phyloP scores from a whole-genome alignment of 53 echinoderm and acorn worm genomes.

The Temnopleurus reevesii region DNA sequence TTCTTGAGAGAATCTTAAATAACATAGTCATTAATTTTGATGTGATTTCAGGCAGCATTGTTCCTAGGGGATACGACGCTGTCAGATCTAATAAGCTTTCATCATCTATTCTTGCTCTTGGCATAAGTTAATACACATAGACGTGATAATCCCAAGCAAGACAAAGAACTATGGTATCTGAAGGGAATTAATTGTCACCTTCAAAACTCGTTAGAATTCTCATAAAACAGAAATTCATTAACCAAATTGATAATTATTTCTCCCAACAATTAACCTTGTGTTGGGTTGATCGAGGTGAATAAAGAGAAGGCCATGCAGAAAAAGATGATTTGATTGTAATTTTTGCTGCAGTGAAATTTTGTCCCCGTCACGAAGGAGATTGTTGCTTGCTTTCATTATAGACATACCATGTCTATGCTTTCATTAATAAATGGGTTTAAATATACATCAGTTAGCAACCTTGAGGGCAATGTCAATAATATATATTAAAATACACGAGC shows the following conservation, averaged over 20 bases:
- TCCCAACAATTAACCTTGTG: neutral
- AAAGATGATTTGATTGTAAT: neutral
- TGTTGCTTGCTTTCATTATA: neutral
- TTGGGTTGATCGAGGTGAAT: too few relatives aligned
- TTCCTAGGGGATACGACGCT: neutral
- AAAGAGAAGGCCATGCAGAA: neutral
- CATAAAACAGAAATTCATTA: neutral
- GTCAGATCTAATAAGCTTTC: slow-evolving; percentile 3
- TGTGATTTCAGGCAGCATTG: neutral
- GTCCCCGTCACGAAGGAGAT: neutral
- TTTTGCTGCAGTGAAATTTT: neutral
- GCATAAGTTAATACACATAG: neutral
- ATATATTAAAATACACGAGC: neutral
- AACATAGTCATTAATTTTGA: neutral
- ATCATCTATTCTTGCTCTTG: neutral
- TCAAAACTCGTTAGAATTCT: neutral
- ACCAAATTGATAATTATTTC: neutral
- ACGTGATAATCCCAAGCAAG: neutral
- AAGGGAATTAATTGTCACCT: neutral
- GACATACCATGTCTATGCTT: too few relatives aligned
- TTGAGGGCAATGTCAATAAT: neutral
- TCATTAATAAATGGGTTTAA: neutral
- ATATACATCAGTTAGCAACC: neutral
- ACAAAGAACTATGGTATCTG: neutral
- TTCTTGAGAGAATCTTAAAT: neutral